Percentiles rank a stretch among this genome's conserved stretches.
phyloP scores from a whole-genome alignment of 2,888 invertebrate species.

The Acrobasis consociella region DNA sequence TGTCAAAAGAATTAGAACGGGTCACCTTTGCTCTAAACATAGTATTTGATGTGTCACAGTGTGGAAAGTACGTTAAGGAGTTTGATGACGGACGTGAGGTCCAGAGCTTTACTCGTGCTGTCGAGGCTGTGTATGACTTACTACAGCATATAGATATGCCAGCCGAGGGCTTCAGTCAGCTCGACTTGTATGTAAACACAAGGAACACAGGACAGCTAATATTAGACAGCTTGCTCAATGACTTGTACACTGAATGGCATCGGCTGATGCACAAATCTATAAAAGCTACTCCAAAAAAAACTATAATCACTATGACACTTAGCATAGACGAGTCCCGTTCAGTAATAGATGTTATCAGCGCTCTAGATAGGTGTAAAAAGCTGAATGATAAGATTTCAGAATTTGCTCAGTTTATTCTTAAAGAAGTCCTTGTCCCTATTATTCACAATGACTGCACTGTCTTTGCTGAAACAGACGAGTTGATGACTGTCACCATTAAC shows the following conservation, averaged over 20 bases:
- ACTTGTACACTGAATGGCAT: constrained; percentile 74
- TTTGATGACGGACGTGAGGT: constrained; percentile 60
- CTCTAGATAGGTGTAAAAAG: constrained; percentile 68
- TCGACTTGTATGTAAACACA: constrained; percentile 78
- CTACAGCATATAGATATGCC: constrained; percentile 69
- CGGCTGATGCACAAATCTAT: constrained; percentile 70
- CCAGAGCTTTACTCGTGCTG: constrained; percentile 67
- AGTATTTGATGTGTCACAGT: constrained; percentile 58
- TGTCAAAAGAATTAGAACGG: constrained; percentile 81
- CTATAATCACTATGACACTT: constrained; percentile 59
- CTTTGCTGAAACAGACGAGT: constrained; percentile 58
- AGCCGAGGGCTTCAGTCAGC: constrained; percentile 70
- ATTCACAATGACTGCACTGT: constrained; percentile 76
- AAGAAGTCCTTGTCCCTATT: constrained; percentile 82
- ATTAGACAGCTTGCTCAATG: constrained; percentile 69
- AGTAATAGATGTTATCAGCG: constrained; percentile 61
- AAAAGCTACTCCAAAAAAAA: constrained; percentile 48
- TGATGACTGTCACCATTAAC: constrained; percentile 59
- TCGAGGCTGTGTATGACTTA: constrained; percentile 76
- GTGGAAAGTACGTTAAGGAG: constrained; percentile 60
- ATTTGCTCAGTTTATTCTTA: constrained; percentile 83
- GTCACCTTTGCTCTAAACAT: constrained; percentile 81
- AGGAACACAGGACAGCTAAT: constrained; percentile 69
- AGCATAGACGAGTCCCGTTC: constrained; percentile 51
- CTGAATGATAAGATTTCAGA: constrained; percentile 73